Evolutionary conservation across 2,113 vertebrate genomes (phyloP).

Genomic region (Calyptommatus sinebrachiatus): DNA sequence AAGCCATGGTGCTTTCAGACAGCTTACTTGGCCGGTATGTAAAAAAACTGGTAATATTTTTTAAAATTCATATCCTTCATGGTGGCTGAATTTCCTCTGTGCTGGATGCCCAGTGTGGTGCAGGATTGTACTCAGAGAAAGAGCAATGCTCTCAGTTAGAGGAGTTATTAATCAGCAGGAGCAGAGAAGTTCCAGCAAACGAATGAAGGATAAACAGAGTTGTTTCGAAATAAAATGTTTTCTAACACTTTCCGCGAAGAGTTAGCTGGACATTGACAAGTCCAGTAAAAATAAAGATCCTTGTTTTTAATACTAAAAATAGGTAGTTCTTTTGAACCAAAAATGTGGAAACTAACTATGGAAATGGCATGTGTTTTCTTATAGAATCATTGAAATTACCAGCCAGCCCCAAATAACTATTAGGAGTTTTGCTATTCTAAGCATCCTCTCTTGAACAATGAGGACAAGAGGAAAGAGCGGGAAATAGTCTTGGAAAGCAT

Average conservation of each 20-base stretch:
- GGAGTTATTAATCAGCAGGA: slow-evolving; percentile 45
- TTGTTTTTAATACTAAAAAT: slow-evolving; percentile 47
- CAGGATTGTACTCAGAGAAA: slow-evolving; percentile 1
- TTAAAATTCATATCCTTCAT: slow-evolving; percentile 25
- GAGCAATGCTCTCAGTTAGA: slow-evolving; percentile 19
- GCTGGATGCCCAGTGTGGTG: slow-evolving; percentile 15
- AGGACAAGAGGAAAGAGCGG: too few relatives aligned
- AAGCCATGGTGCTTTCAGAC: slow-evolving; percentile 8
- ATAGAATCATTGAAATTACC: slow-evolving; percentile 4
- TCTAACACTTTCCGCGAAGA: slow-evolving; percentile 48
- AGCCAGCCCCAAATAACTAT: slow-evolving; percentile 2
- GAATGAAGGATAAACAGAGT: slow-evolving; percentile 42
- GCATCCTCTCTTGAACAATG: not conserved
- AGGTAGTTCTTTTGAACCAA: slow-evolving; percentile 34
- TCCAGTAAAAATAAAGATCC: slow-evolving; percentile 20
- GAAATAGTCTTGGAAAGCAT: not conserved
- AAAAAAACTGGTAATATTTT: slow-evolving; percentile 24
- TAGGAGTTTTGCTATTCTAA: not conserved
- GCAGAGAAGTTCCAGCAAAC: slow-evolving; percentile 39
- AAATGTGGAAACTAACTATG: slow-evolving; percentile 25
- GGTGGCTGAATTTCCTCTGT: not conserved
- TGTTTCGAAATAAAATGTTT: slow-evolving; percentile 54
- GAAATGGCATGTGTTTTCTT: slow-evolving; percentile 8
- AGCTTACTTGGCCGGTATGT: not conserved
- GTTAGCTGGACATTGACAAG: slow-evolving; percentile 26